Conservation (phyloP, 2,888 invertebrate species). For the Diachrysia chrysitis region DNA sequence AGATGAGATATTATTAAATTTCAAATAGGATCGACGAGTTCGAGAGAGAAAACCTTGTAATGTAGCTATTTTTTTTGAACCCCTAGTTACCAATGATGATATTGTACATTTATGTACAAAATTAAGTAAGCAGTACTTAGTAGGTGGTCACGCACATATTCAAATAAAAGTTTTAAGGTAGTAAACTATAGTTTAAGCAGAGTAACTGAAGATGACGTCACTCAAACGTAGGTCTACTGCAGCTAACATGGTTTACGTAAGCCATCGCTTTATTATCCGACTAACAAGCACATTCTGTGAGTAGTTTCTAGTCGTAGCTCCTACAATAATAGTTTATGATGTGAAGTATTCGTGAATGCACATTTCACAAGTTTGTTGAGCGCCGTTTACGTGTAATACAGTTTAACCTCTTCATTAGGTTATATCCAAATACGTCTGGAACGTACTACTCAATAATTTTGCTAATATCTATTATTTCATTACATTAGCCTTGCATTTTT, state of each 20-base stretch:
- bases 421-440: conserved; percentile 4
- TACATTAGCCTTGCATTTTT: background rate
- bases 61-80: too few relatives aligned
- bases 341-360: conserved; percentile 13
- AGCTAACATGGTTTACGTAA: background rate
- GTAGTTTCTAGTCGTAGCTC: background rate
- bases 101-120: background rate
- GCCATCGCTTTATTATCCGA: background rate
- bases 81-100: too few relatives aligned
- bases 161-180: too few relatives aligned
- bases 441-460: background rate
- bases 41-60: too few relatives aligned
- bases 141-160: too few relatives aligned
- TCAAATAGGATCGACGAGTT: too few relatives aligned
- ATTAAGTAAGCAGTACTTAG: background rate
- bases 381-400: conserved; percentile 10
- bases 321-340: background rate
- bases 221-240: background rate
- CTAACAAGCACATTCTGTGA: background rate
- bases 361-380: conserved; percentile 22
- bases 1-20: too few relatives aligned
- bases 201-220: background rate
- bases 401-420: conserved; percentile 24
- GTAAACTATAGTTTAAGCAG: background rate
- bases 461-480: background rate